These are phyloP conservation scores for Lasioglossum lativentre DNA, from an alignment of 2,888 invertebrate species.

Conservation along the genomic window DNA sequence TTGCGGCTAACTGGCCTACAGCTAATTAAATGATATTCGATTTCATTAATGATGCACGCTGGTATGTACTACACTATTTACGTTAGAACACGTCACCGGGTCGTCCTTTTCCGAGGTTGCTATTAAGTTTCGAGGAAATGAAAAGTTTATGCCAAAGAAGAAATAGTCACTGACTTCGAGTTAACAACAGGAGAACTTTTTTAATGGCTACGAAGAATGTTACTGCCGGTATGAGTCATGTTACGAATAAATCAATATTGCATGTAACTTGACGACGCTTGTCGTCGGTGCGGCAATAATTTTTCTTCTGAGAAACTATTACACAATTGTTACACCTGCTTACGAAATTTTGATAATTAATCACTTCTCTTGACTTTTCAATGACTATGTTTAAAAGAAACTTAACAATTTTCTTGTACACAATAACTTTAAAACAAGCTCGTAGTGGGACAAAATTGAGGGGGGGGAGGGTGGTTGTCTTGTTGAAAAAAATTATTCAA, in stretches of 20 bases:
- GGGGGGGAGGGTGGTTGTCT: no score
- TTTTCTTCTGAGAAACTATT: not conserved
- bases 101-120: not conserved
- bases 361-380: not conserved
- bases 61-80: not conserved
- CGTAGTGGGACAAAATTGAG: no score
- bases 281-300: conserved; percentile 38
- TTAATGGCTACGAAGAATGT: conserved; percentile 33
- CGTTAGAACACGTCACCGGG: not conserved
- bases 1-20: not conserved
- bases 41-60: not conserved
- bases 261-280: conserved; percentile 51
- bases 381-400: not conserved
- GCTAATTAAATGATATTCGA: not conserved
- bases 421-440: not conserved
- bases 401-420: not conserved
- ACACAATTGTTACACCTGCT: not conserved
- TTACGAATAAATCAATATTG: conserved; percentile 59
- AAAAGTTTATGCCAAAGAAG: not conserved
- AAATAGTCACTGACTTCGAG: conserved; percentile 1
- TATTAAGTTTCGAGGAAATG: not conserved
- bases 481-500: no score
- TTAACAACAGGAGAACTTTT: not conserved
- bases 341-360: not conserved
- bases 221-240: conserved; percentile 54